phyloP scores from a whole-genome alignment of 2,797 vertebrate species.

The Squalus acanthias region DNA sequence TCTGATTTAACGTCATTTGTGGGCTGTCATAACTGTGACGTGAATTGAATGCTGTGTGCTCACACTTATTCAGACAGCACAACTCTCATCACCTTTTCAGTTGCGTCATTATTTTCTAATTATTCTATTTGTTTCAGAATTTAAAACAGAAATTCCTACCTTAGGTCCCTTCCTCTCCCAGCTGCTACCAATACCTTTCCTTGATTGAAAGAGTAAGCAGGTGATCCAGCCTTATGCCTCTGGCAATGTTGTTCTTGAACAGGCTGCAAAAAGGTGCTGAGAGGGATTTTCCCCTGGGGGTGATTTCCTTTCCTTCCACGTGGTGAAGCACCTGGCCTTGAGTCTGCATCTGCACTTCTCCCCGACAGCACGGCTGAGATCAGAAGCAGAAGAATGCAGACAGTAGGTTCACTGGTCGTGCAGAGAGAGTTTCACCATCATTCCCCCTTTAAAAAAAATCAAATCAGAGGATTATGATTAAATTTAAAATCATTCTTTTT shows the following conservation, averaged over 20 bases:
- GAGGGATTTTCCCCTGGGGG: conserved; percentile 12
- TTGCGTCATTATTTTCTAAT: background rate
- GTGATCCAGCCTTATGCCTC: background rate
- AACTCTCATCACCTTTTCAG: background rate
- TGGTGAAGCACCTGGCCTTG: conserved; percentile 30
- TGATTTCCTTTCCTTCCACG: conserved; percentile 22
- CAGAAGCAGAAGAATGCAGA: background rate
- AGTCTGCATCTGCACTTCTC: background rate
- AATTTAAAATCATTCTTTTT: background rate
- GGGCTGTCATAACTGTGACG: background rate
- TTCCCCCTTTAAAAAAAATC: no score
- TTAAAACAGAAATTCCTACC: no score
- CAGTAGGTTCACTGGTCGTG: background rate
- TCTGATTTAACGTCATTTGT: background rate
- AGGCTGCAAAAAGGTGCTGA: conserved; percentile 18
- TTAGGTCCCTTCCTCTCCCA: background rate
- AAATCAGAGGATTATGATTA: background rate
- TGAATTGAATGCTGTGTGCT: background rate
- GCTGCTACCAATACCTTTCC: background rate
- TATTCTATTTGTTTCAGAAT: background rate
- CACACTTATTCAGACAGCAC: background rate
- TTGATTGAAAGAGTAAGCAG: conserved; percentile 28
- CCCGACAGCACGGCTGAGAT: background rate
- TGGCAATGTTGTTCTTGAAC: conserved; percentile 6
- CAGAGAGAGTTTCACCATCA: background rate